Base-by-base conservation (phyloP, 1,140 invertebrate species). In the Stegodyphus dumicola region DNA sequence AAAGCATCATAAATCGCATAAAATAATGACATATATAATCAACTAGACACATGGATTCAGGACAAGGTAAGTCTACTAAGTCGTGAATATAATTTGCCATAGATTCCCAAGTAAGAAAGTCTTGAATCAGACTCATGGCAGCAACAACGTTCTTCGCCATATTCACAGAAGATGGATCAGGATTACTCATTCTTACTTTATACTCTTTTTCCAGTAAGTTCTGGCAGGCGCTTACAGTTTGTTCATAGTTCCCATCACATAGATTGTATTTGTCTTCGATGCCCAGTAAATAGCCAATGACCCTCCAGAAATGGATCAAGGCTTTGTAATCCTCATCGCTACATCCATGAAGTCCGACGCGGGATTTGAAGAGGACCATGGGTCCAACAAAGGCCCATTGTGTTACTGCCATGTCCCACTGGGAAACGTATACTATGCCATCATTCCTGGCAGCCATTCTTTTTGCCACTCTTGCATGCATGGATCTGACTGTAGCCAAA, bases 361-460 rank as follows among this genome's bases (percentile, higher is more conserved):
- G 90, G 69, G 94, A 90, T 0, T 94, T 93, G 65, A 93, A 93
- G 6, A 95, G 86, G 0, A 96, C 88, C 1, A 93, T 92, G 74
- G 94, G 93, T 2, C 96, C 96, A 87, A 97, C 93, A 88, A 98
- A 98, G 10, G 89, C 89, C 84, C 88, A 89, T 74, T 91, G 90
- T 2, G 96, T 96, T 1, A 97, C 88, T 0, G 94, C 94, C 93
- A 98, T 93, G 87, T 97, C 96, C 85, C 94, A 92, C 90, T 98
- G 96, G 0, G 93, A 93, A 1, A 93, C 89, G 79, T 89, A 90
- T 6, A 89, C 18, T 6, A 81, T 48, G 0, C 75, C 86, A 65
- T 88, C 80, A 53, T 88, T 84, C 48, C 10, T n/a, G 9, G 9
- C 64, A 54, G 77, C 64, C 71, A 88, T 85, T 11, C 52, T 73